These are phyloP conservation scores for Serrognathus titanus DNA, from an alignment of 2,888 invertebrate species.

Conservation along the genomic window DNA sequence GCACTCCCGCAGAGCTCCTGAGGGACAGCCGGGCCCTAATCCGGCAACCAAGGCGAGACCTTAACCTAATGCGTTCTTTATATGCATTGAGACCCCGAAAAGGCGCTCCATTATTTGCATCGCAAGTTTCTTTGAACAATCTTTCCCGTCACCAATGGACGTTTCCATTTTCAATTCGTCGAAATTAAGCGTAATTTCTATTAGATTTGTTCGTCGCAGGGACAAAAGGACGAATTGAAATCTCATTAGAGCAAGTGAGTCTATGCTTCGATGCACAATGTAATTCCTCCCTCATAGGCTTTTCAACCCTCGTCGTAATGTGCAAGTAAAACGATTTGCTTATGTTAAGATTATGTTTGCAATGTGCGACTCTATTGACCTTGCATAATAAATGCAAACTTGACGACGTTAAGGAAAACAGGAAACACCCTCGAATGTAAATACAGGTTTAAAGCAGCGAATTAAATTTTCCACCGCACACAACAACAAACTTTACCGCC, in stretches of 20 bases:
- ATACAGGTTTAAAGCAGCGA: too few species aligned
- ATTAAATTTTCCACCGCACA: too few species aligned
- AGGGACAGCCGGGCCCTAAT: constrained; percentile 28
- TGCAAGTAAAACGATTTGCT: too few species aligned
- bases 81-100: constrained; percentile 36
- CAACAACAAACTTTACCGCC: too few species aligned
- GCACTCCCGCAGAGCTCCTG: not conserved
- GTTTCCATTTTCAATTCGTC: too few species aligned
- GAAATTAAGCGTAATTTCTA: too few species aligned
- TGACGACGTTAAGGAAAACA: too few species aligned
- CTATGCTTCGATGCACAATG: constrained; percentile 23
- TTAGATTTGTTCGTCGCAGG: not conserved
- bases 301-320: constrained; percentile 5
- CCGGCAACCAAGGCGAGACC: constrained; percentile 35
- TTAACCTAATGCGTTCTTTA: constrained; percentile 40
- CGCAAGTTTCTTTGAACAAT: not conserved
- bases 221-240: constrained; percentile 31
- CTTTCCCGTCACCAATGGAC: not conserved
- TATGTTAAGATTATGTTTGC: too few species aligned
- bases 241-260: constrained; percentile 29
- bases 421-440: too few species aligned
- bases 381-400: too few species aligned
- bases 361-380: too few species aligned
- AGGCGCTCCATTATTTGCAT: constrained; percentile 31
- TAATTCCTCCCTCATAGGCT: constrained; percentile 26